Evolutionary conservation across 2,888 invertebrate species (phyloP), one percentile per base, ranked within the genome.

Genomic region (Alcis repandata): DNA sequence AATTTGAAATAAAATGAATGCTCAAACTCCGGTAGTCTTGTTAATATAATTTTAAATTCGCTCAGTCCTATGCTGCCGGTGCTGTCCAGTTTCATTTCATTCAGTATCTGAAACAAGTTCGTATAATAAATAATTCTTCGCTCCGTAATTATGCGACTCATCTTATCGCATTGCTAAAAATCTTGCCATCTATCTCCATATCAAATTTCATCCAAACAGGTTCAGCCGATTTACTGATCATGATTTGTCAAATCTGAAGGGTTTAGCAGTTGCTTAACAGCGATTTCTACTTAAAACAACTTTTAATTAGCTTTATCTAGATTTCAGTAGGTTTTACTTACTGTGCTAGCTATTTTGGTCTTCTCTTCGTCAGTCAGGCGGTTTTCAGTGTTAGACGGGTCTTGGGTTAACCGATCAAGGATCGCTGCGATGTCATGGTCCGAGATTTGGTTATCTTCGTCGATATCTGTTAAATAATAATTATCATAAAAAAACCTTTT

Each of bases 11-110:
- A 94, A 83, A 96, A 95, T 0, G 95, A 92, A 45, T 91, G 87
- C 11, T 90, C 77, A 79, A 96, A 95, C 75, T 96, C 96, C 0
- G 95, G 94, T 79, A 95, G 93, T 84, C 95, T 94, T 2, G 94
- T 83, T 71, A 95, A 88, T 1, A 95, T 93, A 69, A 95, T 94
- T 69, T 94, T 88, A 78, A 96, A 96, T 85, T 96, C 95, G 70
- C 91, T 86, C 22, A 91, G 78, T 8, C 94, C 94, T 65, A 96
- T 94, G 63, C 92, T 91, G 11, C 95, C 95, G 32, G 90, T 93
- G 63, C 88, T 86, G 76, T 95, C 94, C 41, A 95, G 83, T 77
- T 95, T 94, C 79, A 95, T 94, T 88, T 95, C 95, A 53, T 94
- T 83, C 52, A 96, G 74, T 65, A 96, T 88, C 96, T 96, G 86